Evolutionary conservation across 2,113 vertebrate species (phyloP).

Genomic region (Brevimyrus niger): DNA sequence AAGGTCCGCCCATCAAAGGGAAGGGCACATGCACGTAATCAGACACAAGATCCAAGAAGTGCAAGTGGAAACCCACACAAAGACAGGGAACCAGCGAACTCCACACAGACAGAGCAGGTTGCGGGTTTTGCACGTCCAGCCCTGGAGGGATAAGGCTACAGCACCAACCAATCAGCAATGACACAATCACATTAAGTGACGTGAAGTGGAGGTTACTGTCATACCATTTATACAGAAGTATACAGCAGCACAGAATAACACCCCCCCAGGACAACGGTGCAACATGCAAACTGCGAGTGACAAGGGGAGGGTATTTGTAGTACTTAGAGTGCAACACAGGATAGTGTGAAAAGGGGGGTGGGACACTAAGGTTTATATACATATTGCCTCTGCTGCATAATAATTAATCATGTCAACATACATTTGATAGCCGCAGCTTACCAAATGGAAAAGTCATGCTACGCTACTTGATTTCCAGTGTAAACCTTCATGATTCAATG

Average conservation of each 20-base stretch:
- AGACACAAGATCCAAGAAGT: not conserved
- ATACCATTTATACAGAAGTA: not conserved
- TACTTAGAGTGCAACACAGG: not conserved
- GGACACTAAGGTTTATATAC: not conserved
- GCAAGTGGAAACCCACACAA: not conserved
- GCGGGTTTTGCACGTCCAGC: not conserved
- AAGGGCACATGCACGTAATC: not conserved
- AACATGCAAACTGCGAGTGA: not conserved
- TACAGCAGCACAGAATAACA: not conserved
- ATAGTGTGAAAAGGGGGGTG: too few species aligned
- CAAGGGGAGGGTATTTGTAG: not conserved
- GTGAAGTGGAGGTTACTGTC: not conserved
- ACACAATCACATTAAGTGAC: not conserved
- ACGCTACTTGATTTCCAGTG: not conserved
- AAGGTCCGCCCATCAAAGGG: not conserved
- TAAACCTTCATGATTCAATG: not conserved
- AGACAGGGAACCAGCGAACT: not conserved
- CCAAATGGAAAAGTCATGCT: not conserved
- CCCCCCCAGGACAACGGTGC: not conserved
- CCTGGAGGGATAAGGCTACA: not conserved
- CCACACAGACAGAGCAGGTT: not conserved
- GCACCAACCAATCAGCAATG: not conserved
- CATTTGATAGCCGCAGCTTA: not conserved
- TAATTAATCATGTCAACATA: not conserved
- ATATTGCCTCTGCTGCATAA: not conserved